These are phyloP conservation scores for Phalanger gymnotis DNA, from an alignment of 2,797 vertebrate genomes.

Conservation along the genomic window DNA sequence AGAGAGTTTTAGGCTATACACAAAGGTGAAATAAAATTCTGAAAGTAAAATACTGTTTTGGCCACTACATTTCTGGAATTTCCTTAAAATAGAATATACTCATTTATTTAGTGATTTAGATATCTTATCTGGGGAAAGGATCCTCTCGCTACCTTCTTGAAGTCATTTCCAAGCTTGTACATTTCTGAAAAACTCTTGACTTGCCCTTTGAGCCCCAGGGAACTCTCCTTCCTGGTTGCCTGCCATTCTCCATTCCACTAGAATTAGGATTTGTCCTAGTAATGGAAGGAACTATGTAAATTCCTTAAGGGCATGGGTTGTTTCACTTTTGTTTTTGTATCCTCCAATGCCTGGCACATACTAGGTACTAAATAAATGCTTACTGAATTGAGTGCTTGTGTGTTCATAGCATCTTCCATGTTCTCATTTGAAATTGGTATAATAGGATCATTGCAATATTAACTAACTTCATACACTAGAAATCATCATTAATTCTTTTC, in stretches of 20 bases:
- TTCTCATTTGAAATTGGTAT: not conserved
- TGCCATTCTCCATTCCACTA: not conserved
- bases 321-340: not conserved
- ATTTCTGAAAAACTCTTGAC: conserved; percentile 26
- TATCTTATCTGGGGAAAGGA: not conserved
- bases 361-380: not conserved
- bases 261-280: conserved; percentile 3
- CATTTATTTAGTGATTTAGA: conserved; percentile 21
- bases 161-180: not conserved
- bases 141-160: not conserved
- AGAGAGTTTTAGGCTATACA: not conserved
- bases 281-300: not conserved
- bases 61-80: not conserved
- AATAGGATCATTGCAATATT: not conserved
- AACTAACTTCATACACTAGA: not conserved
- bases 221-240: not conserved
- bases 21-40: not conserved
- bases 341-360: not conserved
- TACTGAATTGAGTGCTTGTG: not conserved
- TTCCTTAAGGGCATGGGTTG: not conserved
- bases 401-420: not conserved
- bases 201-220: not conserved
- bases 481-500: not conserved
- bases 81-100: not conserved
- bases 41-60: not conserved